A percentile compares a stretch with the other conserved stretches of the same genome.
Conservation (phyloP, 2,113 vertebrate species). For the Pogonocichla stellata region DNA sequence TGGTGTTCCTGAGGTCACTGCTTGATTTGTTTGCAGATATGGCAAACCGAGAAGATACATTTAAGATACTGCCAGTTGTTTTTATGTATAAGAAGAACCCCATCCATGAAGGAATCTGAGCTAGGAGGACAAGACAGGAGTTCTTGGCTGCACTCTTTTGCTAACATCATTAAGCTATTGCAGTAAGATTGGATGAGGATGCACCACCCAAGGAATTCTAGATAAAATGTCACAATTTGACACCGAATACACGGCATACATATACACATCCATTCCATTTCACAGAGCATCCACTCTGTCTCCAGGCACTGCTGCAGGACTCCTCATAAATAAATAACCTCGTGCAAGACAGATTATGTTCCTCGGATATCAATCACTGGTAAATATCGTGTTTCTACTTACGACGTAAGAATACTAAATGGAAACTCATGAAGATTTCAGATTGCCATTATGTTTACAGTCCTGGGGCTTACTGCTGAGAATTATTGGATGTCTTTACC, state of each 20-base stretch:
- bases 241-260: fast-evolving
- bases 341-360: constrained; percentile 45
- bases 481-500: constrained; percentile 32
- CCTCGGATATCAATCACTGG: constrained; percentile 38
- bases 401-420: constrained; percentile 35
- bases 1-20: neutral
- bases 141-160: neutral
- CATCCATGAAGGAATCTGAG: neutral
- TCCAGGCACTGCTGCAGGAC: constrained; percentile 43
- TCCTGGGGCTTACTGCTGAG: neutral
- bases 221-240: neutral
- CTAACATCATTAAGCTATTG: neutral
- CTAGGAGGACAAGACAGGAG: neutral
- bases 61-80: neutral
- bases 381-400: constrained; percentile 28
- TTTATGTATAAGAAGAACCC: neutral
- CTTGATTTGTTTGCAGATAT: neutral
- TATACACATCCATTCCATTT: neutral
- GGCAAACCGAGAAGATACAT: fast-evolving
- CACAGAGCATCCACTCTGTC: neutral
- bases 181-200: neutral
- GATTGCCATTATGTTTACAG: constrained; percentile 31
- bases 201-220: neutral
- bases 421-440: constrained; percentile 54
- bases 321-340: constrained; percentile 56